Base-by-base conservation (phyloP, 2,888 invertebrate species). In the Metallyticus violacea region DNA sequence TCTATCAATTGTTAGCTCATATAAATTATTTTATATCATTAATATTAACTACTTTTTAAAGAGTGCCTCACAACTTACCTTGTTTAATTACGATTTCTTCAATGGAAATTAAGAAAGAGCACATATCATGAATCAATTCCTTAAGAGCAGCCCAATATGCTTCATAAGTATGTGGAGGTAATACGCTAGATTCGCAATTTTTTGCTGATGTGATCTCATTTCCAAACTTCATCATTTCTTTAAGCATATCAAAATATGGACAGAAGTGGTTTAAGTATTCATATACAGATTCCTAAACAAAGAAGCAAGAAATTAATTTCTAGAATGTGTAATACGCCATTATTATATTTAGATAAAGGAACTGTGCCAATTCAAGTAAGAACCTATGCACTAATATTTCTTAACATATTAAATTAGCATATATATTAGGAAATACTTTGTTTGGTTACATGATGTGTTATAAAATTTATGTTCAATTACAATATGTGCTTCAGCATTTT, bases 61-160 rank as follows among this genome's bases (percentile, higher is more conserved):
- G 27, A 40, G 26, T 26, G 0, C 3, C 27, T 28, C 22, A 77
- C 26, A 15, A 78, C 30, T 85, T 89, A 90, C 92, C 90, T 90
- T 92, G 92, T 30, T 90, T 89, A 89, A 92, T 90, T 9, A 93
- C 88, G 85, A 90, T 89, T 7, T 90, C 89, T 88, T 93, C 93
- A 77, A 91, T 90, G 3, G 89, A 88, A 76, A 92, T 87, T 76
- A 93, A 88, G 26, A 90, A 89, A 62, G 89, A 87, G 86, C 91
- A 90, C 78, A 93, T 91, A 29, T 92, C 91, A 15, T 90, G 88
- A 2, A 93, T 88, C 85, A 93, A 91, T 77, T 92, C 90, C 22
- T 91, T 89, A 22, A 93, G 88, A 26, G 91, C 92, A 26, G 91
- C 90, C 26, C 92, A 92, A 89, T 93, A 94, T 85, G 92, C 92